Percentiles rank a stretch among this genome's conserved stretches.
These are phyloP conservation scores for Nipponacmea schrenckii DNA, from an alignment of 2,888 invertebrate genomes.

Conservation along the genomic window DNA sequence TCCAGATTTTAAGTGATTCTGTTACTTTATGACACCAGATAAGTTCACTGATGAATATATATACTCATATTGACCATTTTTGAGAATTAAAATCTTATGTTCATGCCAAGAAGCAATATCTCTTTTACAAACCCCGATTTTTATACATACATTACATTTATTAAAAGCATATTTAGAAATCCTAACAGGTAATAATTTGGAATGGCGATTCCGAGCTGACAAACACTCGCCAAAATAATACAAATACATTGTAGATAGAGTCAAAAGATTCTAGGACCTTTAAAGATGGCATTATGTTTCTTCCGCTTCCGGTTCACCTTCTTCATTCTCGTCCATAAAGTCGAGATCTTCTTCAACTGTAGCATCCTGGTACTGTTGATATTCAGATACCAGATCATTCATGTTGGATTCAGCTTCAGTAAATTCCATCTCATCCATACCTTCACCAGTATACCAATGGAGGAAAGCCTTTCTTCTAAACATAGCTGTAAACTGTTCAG, in stretches of 20 bases:
- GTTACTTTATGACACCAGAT: too few relatives aligned
- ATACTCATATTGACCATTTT: too few relatives aligned
- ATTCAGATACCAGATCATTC: constrained; percentile 3
- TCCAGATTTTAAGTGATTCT: too few relatives aligned
- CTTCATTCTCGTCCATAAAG: neutral
- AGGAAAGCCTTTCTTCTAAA: constrained; percentile 4
- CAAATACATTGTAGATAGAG: too few relatives aligned
- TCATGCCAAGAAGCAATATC: too few relatives aligned
- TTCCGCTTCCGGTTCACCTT: neutral
- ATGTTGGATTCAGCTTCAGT: constrained; percentile 7
- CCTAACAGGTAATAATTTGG: too few relatives aligned
- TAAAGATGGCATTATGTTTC: neutral
- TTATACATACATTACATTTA: neutral
- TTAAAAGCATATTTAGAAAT: neutral
- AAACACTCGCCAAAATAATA: too few relatives aligned
- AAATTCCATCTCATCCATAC: constrained; percentile 8
- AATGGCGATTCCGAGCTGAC: too few relatives aligned
- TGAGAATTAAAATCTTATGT: too few relatives aligned
- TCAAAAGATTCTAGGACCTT: too few relatives aligned
- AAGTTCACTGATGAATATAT: too few relatives aligned
- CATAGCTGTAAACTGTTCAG: constrained; percentile 1
- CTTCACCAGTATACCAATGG: constrained; percentile 5
- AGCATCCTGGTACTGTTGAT: constrained; percentile 4
- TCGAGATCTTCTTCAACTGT: constrained; percentile 4
- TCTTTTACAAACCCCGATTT: neutral